Base-by-base conservation (phyloP, 1,140 invertebrate species). In the Pseudomyrmex concolor region DNA sequence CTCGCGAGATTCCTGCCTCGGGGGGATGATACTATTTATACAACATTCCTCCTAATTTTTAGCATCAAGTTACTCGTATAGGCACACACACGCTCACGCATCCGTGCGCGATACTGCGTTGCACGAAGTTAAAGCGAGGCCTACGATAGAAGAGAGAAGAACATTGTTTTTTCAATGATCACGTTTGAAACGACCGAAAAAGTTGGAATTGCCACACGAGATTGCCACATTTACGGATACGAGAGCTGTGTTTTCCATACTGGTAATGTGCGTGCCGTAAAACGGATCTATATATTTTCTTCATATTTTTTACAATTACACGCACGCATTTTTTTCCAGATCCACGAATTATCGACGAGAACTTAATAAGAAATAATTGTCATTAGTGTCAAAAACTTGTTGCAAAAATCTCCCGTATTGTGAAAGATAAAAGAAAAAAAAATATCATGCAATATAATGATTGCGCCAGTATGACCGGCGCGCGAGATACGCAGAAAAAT, bases 11-110 rank as follows among this genome's bases (percentile, higher is more conserved):
- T 86, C 88, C 73, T 89, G 84, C 84, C 86, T 83, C 80, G 9
- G 50, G 34, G 34, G 70, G 63, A 13, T 48, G 64, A 63, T 25
- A 43, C 77, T 90, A 89, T 89, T 89, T 89, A 88, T 90, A 90
- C 45, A 83, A 83, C 60, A 86, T 88, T 89, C 82, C 67, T 83
- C 50, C 73, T 90, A 89, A 89, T 84, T 83, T 89, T 89, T 34
- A 90, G 81, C 51, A 45, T 25, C 51, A 55, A 19, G 60, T 72
- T 64, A 84, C n/a, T n/a, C 62, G 50, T 43, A 68, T 51, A 74
- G 34, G 34, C 74, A 86, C 60, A 86, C 60, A 74, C 51, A 62
- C 34, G 68, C 84, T 50, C 66, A 17, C 10, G 17, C 43, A 51
- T 12, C 22, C 59, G 15, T 34, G 25, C 48, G 45, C 80, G 17